A percentile compares a stretch with the other conserved stretches of the same genome.
Evolutionary conservation across 2,113 vertebrate genomes (phyloP).

Genomic region (Peromyscus leucopus): DNA sequence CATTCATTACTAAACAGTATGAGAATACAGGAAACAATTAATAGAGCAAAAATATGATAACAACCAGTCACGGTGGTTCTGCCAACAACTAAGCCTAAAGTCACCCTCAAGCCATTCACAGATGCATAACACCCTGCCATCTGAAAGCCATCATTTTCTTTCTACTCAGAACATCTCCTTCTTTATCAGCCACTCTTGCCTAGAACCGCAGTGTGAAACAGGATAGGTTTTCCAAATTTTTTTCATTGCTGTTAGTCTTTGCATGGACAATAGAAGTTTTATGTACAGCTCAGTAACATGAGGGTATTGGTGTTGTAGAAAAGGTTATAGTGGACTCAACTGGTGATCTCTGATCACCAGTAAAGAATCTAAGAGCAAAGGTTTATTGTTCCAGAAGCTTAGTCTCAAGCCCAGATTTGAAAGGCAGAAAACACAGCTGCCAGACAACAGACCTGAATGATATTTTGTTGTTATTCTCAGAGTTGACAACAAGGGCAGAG

Average conservation of each 20-base stretch:
- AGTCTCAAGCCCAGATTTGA: neutral
- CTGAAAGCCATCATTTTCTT: neutral
- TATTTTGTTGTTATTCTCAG: neutral
- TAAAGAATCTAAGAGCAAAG: neutral
- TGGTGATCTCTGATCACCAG: neutral
- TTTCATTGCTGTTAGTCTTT: neutral
- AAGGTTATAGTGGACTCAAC: neutral
- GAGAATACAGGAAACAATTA: neutral
- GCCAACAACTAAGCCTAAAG: neutral
- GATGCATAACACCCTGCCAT: neutral
- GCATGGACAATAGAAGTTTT: neutral
- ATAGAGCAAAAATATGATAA: neutral
- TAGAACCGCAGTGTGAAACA: neutral
- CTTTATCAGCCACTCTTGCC: neutral
- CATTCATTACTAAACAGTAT: neutral
- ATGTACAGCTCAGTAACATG: neutral
- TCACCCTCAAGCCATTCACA: neutral
- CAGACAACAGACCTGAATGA: neutral
- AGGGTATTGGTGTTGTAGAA: neutral
- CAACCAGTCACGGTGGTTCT: neutral
- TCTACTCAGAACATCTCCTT: neutral
- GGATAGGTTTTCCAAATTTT: neutral
- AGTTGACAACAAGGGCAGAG: neutral
- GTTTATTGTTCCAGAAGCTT: neutral
- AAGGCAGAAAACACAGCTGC: slow-evolving; percentile 8